Evolutionary conservation across 1,140 invertebrate species (phyloP).

Genomic region (Piezodorus guildinii): DNA sequence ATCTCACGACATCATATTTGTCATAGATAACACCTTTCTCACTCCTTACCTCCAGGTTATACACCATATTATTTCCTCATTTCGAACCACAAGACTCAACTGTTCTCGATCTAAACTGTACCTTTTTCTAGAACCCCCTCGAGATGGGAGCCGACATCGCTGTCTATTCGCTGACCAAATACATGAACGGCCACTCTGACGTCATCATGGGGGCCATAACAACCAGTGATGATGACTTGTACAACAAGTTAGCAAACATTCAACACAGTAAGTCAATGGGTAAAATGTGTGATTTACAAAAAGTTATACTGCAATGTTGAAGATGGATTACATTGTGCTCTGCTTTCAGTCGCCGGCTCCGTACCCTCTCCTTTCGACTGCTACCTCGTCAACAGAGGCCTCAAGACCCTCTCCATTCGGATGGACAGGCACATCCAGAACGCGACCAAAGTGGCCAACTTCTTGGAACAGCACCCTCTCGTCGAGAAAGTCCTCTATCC

Average conservation of each 20-base stretch:
- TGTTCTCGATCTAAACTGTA: too few relatives aligned
- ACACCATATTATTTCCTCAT: too few relatives aligned
- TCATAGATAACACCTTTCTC: conserved; percentile 96
- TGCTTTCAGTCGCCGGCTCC: conserved; percentile 70
- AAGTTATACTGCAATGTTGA: too few relatives aligned
- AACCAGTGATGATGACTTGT: conserved; percentile 59
- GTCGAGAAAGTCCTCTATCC: conserved; percentile 79
- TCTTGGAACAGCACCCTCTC: conserved; percentile 60
- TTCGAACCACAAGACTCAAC: too few relatives aligned
- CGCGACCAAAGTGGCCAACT: conserved; percentile 63
- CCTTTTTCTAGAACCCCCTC: conserved; percentile 60
- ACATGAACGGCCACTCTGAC: conserved; percentile 97
- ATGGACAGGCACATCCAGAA: conserved; percentile 84
- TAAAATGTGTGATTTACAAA: too few relatives aligned
- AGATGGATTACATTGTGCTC: too few relatives aligned
- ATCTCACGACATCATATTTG: conserved; percentile 60
- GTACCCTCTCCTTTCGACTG: conserved; percentile 96
- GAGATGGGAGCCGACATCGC: conserved; percentile 84
- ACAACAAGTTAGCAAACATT: conserved; percentile 62
- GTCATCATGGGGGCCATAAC: conserved; percentile 89
- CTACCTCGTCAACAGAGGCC: conserved; percentile 80
- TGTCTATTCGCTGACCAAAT: conserved; percentile 92
- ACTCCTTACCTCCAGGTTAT: conserved; percentile 82
- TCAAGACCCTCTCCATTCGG: conserved; percentile 84
- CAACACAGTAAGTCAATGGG: conserved; percentile 67